Percentiles rank a stretch among this genome's conserved stretches.
phyloP scores from a whole-genome alignment of 2,113 vertebrate genomes.

The Taxidea taxus region DNA sequence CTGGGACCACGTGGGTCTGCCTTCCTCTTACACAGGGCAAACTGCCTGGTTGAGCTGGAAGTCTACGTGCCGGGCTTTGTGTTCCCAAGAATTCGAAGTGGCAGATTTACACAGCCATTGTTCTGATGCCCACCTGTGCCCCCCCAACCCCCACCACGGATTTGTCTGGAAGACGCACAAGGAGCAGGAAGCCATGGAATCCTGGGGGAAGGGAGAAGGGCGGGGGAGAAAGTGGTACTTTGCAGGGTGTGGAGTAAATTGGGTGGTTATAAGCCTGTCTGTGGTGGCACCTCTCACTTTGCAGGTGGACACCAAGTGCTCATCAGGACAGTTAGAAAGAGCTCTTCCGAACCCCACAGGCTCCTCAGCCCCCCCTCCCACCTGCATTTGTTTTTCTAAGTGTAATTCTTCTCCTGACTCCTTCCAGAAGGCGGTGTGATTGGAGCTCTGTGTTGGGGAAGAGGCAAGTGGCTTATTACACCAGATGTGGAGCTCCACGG shows the following conservation, averaged over 20 bases:
- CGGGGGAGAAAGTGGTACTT: background rate
- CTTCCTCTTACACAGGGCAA: background rate
- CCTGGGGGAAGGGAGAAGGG: background rate
- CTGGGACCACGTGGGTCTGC: background rate
- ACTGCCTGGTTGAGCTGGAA: background rate
- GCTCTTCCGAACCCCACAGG: background rate
- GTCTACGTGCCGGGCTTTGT: background rate
- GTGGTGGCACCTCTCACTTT: background rate
- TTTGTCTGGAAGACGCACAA: background rate
- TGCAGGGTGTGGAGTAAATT: background rate
- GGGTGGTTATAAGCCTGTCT: background rate
- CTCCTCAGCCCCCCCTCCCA: background rate
- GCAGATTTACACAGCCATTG: background rate
- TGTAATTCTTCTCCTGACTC: background rate
- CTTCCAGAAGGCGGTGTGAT: background rate
- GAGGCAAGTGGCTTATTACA: background rate
- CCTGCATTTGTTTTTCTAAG: background rate
- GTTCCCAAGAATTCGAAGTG: background rate
- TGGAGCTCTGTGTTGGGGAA: background rate
- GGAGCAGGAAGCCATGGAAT: background rate
- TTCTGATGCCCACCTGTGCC: background rate
- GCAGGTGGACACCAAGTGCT: background rate
- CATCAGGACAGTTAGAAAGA: background rate
- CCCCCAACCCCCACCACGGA: background rate
- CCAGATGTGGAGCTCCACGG: background rate